Base-by-base conservation (phyloP, 37 sponge, comb jelly and placozoan species). In the Petrosia ficiformis region DNA sequence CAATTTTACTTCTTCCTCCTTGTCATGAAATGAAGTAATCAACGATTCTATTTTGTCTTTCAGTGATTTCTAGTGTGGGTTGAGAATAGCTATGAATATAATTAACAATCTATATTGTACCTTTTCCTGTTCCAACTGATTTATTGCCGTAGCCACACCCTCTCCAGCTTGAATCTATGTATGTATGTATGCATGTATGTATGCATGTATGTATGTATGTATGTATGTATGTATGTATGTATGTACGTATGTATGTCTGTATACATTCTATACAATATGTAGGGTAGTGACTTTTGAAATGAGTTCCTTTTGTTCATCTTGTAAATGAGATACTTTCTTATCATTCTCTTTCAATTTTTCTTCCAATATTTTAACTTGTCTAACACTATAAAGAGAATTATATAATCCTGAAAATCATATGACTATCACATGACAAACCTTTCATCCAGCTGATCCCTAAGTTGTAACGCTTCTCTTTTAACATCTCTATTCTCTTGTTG, bases 51-150 rank as follows among this genome's bases (percentile, higher is more conserved):
- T 22, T 65, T 86, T 86, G 38, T 57, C 70, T 71, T 80, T 75
- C 6, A 86, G 70, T 48, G 71, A 58, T 36, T 24, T 68, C 87
- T 86, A 76, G 4, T 24, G 4, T 19, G n/a, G 38, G 38, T 32
- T 11, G 32, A 26, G 3, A 19, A n/a, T 28, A 4, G 40, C 4
- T 41, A 65, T 31, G 39, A 24, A 11, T 48, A 60, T 29, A 31
- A 41, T 21, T 2, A 39, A 57, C 28, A 2, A 41, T 41, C 57
- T 16, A 6, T 44, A 72, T n/a, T 25, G 26, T 66, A 91, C 92
- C 87, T 91, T 91, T 21, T 91, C 92, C 59, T 84, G 79, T 44
- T 86, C 74, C 70, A 91, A 71, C 59, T 91, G 92, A 24, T 48
- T 80, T 39, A 91, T 86, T 40, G 84, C 87, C 56, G 87, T 82